These are phyloP conservation scores for Embiotoca jacksoni DNA, from an alignment of 2,113 vertebrate genomes.

Conservation along the genomic window DNA sequence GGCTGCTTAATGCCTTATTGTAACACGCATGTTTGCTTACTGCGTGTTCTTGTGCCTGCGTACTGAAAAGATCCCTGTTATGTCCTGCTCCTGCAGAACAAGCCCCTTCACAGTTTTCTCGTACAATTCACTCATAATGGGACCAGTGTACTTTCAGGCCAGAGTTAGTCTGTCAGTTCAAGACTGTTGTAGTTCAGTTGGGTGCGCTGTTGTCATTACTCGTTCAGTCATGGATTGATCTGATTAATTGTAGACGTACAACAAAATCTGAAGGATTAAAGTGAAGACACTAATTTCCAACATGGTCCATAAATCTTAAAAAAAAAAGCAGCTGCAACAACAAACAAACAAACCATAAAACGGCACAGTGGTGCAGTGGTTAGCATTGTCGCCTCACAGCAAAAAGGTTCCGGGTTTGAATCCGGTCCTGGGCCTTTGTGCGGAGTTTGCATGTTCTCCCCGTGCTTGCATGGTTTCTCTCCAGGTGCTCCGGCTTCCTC, in stretches of 20 bases:
- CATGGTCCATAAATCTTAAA: background rate
- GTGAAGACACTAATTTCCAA: background rate
- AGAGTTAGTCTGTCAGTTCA: constrained; percentile 34
- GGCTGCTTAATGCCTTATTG: constrained; percentile 44
- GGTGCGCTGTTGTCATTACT: background rate
- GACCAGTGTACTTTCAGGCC: constrained; percentile 52
- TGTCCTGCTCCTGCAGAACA: constrained; percentile 63
- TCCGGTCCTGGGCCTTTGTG: no score
- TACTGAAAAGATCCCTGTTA: constrained; percentile 53
- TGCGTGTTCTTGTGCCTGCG: constrained; percentile 46
- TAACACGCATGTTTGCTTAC: constrained; percentile 33
- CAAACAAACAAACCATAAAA: background rate
- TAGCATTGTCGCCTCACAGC: no score
- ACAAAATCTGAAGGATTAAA: background rate
- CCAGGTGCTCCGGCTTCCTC: no score
- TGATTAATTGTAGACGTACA: background rate
- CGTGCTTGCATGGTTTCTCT: no score
- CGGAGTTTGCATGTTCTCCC: no score
- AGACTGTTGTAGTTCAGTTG: constrained; percentile 1
- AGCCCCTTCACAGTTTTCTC: constrained; percentile 49
- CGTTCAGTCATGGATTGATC: background rate
- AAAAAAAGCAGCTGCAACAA: background rate
- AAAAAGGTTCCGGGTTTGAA: no score
- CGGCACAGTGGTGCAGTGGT: no score
- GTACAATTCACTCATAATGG: constrained; percentile 57